A percentile compares a stretch with the other conserved stretches of the same genome.
Evolutionary conservation across 64 coral and sea anemone genomes (phyloP).

Genomic region (Trachythela sp.): DNA sequence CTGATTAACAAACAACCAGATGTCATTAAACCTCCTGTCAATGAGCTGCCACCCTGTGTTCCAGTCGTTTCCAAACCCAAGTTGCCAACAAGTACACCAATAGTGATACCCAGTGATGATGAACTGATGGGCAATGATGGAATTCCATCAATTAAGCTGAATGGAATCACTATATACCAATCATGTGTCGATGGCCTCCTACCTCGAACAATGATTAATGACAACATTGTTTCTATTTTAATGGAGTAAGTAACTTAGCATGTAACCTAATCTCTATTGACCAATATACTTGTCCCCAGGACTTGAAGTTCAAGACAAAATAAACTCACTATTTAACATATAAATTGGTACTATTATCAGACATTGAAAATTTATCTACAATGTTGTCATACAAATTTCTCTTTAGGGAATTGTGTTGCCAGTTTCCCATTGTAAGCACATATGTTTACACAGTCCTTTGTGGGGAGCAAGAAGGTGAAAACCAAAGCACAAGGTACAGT

Average conservation of each 20-base stretch:
- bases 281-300: too few species aligned
- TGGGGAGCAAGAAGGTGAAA: background rate
- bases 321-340: background rate
- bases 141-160: background rate
- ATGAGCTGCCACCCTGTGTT: too few species aligned
- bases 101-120: too few species aligned
- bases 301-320: background rate
- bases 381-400: background rate
- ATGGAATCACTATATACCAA: background rate
- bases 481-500: background rate
- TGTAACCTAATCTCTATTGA: too few species aligned
- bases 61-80: too few species aligned
- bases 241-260: slow-evolving; percentile 2
- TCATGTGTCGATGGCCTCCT: background rate
- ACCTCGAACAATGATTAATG: background rate
- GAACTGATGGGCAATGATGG: too few species aligned
- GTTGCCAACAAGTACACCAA: too few species aligned
- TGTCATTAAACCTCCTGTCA: too few species aligned
- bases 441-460: background rate
- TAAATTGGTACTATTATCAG: background rate
- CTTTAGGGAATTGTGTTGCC: background rate
- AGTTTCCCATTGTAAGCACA: background rate
- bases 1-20: too few species aligned
- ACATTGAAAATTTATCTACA: background rate
- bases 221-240: background rate